Conservation (phyloP, 1,140 invertebrate genomes). For the Drosophila virilis region DNA sequence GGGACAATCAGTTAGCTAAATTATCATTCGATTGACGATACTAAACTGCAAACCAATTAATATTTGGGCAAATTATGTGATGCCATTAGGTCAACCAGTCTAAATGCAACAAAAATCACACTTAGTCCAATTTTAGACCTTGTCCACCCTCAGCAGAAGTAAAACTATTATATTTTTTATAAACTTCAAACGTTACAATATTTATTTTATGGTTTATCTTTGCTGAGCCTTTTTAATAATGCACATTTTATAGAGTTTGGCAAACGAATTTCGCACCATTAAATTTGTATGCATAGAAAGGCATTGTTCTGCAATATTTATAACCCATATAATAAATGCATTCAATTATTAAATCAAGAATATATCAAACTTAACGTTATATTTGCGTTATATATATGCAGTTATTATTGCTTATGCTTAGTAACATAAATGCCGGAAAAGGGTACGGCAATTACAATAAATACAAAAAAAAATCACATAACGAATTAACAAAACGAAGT, state of each 20-base stretch:
- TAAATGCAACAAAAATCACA: not conserved
- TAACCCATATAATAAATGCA: slow-evolving; percentile 4
- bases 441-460: not conserved
- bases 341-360: too few species aligned
- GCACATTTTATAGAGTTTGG: slow-evolving; percentile 42
- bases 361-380: too few species aligned
- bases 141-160: not conserved
- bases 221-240: slow-evolving; percentile 14
- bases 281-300: slow-evolving; percentile 29
- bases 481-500: not conserved
- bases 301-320: slow-evolving; percentile 22
- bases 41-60: not conserved
- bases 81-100: not conserved
- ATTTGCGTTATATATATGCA: too few species aligned
- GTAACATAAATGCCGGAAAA: not conserved
- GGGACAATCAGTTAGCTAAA: not conserved
- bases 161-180: not conserved
- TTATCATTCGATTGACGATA: not conserved
- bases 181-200: not conserved
- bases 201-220: slow-evolving; percentile 14
- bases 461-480: not conserved
- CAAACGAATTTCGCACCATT: slow-evolving; percentile 47
- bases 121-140: not conserved
- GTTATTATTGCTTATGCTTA: not conserved
- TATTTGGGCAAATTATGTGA: not conserved